phyloP scores from a whole-genome alignment of 1,140 invertebrate species.

The Eurytemora carolleeae region DNA sequence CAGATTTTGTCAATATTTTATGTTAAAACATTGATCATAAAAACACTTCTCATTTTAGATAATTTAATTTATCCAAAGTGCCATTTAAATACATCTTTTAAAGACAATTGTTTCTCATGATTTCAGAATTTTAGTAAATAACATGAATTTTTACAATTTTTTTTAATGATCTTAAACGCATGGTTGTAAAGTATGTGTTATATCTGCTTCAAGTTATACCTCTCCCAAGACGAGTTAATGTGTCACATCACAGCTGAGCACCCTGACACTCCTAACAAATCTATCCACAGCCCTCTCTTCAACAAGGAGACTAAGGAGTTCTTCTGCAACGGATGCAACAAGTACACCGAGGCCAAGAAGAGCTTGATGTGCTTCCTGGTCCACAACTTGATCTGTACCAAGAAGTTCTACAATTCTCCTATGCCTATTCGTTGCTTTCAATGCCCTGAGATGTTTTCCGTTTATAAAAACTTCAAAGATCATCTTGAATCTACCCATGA shows the following conservation, averaged over 20 bases:
- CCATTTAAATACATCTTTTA: neutral
- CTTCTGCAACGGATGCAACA: neutral
- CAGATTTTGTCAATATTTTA: neutral
- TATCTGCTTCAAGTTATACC: neutral
- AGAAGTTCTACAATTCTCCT: too few relatives aligned
- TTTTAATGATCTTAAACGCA: neutral
- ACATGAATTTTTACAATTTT: neutral
- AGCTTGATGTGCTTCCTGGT: neutral
- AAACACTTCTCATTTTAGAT: neutral
- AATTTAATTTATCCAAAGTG: neutral
- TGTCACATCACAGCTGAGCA: too few relatives aligned
- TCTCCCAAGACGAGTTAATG: neutral
- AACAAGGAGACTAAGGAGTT: neutral
- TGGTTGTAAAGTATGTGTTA: neutral
- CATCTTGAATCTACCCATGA: neutral
- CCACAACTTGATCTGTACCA: neutral
- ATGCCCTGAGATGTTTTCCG: neutral
- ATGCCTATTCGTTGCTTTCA: too few relatives aligned
- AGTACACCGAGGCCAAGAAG: neutral
- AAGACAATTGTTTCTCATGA: neutral
- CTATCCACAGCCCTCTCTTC: neutral
- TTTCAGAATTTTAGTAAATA: neutral
- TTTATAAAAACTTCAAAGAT: neutral
- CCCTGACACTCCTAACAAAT: too few relatives aligned
- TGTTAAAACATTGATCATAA: neutral